Evolutionary conservation across 1,140 invertebrate species (phyloP), one percentile per base, ranked within the genome.

Genomic region (Nephotettix cincticeps): DNA sequence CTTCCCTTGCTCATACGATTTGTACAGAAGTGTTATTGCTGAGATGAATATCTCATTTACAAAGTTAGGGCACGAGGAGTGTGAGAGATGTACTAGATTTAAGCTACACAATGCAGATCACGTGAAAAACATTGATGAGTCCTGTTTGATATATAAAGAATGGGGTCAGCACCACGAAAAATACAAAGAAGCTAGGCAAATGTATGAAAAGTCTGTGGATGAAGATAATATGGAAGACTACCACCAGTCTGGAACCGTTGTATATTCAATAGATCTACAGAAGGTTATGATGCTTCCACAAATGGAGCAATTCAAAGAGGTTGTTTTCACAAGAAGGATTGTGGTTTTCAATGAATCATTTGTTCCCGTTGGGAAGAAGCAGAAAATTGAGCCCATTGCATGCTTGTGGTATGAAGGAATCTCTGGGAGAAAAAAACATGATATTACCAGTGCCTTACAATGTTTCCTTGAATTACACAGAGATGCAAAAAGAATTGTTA

Each of bases 361-460:
- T 68, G 54, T 71, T 13, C 69, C 69, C 11, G 32, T 71, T 43
- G 69, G 69, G 13, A 40, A 32, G 19, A 40, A 68, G 47, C 47
- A 28, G 51, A 54, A 71, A 36, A 1, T 36, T 25, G 43, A 69
- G 29, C 70, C 47, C 13, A 25, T 71, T 23, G 64, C 66, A 11
- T 54, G 64, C n/a, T 28, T 71, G 17, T 71, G 69, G 69, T 58
- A 71, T 47, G 69, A 64, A 29, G 32, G 54, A 29, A 65, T 71
- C 6, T 71, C 69, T 45, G 61, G 61, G 78, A 69, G 81, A 77
- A 74, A 74, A 30, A 74, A 75, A 63, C 61, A 74, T 29, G 73
- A 74, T 45, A 71, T 75, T n/a, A 51, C 70, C 23, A 71, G 72
- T 54, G 61, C 71, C 3, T 70, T 74, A n/a, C 64, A 71, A 63